These are phyloP conservation scores for Proctacanthus coquilletti DNA, from an alignment of 1,140 invertebrate genomes.

Conservation along the genomic window DNA sequence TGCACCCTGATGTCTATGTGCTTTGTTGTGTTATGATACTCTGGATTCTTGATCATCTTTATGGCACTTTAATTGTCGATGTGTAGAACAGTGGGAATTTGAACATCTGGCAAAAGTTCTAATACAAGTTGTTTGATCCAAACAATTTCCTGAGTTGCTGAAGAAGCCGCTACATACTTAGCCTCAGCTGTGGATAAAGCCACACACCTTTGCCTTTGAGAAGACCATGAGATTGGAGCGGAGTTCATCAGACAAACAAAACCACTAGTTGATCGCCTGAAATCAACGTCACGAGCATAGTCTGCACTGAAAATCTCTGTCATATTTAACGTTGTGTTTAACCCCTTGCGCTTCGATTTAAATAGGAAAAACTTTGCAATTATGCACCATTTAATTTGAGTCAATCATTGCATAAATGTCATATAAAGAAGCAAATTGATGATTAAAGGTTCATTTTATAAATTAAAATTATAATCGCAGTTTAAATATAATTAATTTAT, in stretches of 20 bases:
- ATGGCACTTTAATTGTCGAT: conserved; percentile 14
- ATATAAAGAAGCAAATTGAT: too few species aligned
- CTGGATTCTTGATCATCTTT: conserved; percentile 11
- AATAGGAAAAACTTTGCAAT: too few species aligned
- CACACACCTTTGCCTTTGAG: conserved; percentile 21
- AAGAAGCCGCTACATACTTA: conserved; percentile 21
- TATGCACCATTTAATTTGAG: too few species aligned
- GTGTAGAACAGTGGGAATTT: too few species aligned
- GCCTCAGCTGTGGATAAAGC: conserved; percentile 24
- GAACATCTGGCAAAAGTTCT: too few species aligned
- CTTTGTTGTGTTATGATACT: conserved; percentile 11
- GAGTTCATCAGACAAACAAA: conserved; percentile 16
- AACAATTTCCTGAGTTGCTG: conserved; percentile 14
- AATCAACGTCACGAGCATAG: conserved; percentile 14
- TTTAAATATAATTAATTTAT: too few species aligned
- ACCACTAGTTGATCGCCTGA: conserved; percentile 17
- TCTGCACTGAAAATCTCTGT: too few species aligned
- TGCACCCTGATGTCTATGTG: conserved; percentile 14
- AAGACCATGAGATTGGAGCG: conserved; percentile 20
- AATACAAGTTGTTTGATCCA: conserved; percentile 14
- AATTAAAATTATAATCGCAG: too few species aligned
- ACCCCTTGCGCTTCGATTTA: too few species aligned
- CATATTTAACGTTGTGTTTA: too few species aligned
- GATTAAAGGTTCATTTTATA: too few species aligned
- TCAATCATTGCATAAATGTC: too few species aligned